Evolutionary conservation across 2,113 vertebrate genomes (phyloP).

Genomic region (Tinamus guttatus): DNA sequence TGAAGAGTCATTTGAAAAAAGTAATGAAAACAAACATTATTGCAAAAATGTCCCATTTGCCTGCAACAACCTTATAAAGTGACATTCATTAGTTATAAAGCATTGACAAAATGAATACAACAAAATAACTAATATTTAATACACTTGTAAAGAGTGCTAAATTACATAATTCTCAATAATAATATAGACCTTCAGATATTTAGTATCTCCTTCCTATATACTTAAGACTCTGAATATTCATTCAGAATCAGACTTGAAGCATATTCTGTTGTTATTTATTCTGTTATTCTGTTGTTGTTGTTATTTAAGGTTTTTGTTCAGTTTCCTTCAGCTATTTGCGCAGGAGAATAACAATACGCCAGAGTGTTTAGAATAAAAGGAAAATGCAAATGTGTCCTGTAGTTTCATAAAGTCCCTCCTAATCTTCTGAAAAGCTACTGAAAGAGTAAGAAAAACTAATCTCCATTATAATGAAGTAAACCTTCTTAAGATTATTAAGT

Average conservation of each 20-base stretch:
- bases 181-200: background rate
- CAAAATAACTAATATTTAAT: background rate
- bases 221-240: background rate
- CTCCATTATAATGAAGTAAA: background rate
- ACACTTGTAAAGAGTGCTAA: background rate
- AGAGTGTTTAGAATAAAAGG: background rate
- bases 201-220: background rate
- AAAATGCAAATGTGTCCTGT: background rate
- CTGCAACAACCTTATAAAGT: background rate
- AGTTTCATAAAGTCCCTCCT: background rate
- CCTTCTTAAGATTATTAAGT: background rate
- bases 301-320: background rate
- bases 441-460: slow-evolving; percentile 2
- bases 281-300: background rate
- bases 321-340: background rate
- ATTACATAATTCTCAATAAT: background rate
- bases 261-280: background rate
- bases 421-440: slow-evolving; percentile 7
- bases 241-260: background rate
- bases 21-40: background rate
- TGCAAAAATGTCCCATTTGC: background rate
- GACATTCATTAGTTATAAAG: background rate
- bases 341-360: background rate
- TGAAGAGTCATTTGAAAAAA: background rate
- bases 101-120: background rate